Percentiles rank a stretch among this genome's conserved stretches.
Conservation (phyloP, 2,113 vertebrate genomes). For the Scopus umbretta region DNA sequence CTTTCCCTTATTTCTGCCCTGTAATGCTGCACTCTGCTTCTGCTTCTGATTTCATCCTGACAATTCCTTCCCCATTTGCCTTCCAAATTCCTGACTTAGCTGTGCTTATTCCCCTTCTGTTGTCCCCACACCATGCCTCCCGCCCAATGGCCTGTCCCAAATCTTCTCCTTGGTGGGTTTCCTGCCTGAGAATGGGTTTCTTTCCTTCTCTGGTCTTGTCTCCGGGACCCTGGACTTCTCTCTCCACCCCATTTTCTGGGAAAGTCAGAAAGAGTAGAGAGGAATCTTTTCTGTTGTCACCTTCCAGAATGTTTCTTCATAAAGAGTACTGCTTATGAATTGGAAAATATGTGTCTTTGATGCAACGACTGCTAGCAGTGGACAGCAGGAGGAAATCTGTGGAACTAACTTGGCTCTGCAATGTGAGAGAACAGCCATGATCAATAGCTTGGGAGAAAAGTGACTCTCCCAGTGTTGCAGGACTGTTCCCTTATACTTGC, state of each 20-base stretch:
- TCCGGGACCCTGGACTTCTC: accelerated
- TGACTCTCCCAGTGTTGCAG: background rate
- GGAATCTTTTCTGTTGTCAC: background rate
- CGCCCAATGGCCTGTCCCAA: background rate
- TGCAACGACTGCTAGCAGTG: background rate
- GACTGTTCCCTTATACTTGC: background rate
- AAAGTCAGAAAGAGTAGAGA: background rate
- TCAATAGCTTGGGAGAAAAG: background rate
- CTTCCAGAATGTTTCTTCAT: background rate
- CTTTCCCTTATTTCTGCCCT: background rate
- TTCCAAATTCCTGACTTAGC: background rate
- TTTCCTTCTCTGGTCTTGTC: background rate
- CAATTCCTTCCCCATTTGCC: background rate
- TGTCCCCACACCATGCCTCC: background rate
- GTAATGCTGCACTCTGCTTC: background rate
- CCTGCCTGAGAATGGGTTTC: background rate
- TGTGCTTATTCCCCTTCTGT: background rate
- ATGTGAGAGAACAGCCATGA: background rate
- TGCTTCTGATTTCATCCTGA: background rate
- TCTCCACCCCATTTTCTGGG: background rate
- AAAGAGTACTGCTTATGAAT: background rate
- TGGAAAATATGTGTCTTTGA: background rate
- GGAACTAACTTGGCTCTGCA: background rate
- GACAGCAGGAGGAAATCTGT: background rate
- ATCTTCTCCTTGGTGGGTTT: background rate